Conservation (phyloP, 1,140 invertebrate species). For the Hylaeus anthracinus region DNA sequence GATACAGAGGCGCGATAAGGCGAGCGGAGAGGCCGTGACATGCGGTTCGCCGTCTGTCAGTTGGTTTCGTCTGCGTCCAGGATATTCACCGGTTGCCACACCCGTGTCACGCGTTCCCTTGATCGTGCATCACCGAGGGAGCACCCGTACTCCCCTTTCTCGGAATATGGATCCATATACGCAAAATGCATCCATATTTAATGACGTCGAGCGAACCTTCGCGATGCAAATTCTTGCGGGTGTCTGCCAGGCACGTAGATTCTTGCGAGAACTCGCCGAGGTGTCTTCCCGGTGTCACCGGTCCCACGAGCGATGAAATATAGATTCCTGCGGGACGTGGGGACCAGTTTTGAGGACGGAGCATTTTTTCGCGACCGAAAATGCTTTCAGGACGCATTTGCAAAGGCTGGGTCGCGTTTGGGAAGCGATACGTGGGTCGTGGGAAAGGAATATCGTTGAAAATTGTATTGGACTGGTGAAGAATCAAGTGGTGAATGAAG, state of each 20-base stretch:
- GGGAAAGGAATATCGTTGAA: no score
- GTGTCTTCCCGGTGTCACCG: slow-evolving; percentile 21
- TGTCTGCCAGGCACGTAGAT: slow-evolving; percentile 70
- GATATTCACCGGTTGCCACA: slow-evolving; percentile 55
- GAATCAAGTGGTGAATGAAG: no score
- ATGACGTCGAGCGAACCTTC: slow-evolving; percentile 65
- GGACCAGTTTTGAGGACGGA: slow-evolving; percentile 10
- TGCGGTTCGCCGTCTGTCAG: slow-evolving; percentile 59
- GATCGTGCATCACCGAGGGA: slow-evolving; percentile 48
- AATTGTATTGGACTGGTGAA: no score
- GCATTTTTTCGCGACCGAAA: no score
- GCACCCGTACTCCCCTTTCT: slow-evolving; percentile 47
- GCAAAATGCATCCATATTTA: slow-evolving; percentile 79
- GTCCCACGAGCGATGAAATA: slow-evolving; percentile 78
- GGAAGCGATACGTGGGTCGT: no score
- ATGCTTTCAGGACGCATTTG: no score
- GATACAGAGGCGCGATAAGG: slow-evolving; percentile 58
- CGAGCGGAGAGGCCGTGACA: slow-evolving; percentile 53
- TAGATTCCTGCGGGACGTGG: slow-evolving; percentile 57
- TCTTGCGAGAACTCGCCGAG: background rate
- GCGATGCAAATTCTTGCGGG: slow-evolving; percentile 80
- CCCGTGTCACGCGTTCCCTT: slow-evolving; percentile 49
- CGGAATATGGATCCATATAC: slow-evolving; percentile 56
- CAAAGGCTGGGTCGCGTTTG: no score
- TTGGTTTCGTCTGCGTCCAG: slow-evolving; percentile 44